Conservation (phyloP, 1,140 invertebrate genomes). For the Metaphire vulgaris region DNA sequence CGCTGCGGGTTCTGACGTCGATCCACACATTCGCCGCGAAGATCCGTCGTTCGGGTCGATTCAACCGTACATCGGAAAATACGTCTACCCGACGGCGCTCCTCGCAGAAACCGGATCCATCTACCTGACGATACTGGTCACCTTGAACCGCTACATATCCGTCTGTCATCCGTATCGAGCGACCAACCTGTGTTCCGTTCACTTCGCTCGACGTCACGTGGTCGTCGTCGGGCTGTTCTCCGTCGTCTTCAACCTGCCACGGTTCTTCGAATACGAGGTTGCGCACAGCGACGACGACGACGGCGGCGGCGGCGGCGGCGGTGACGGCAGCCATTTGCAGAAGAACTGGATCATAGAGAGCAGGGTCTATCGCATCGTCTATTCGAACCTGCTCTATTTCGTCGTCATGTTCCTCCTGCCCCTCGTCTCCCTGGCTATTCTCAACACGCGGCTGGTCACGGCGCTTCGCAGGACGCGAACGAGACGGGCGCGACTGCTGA, state of each 20-base stretch:
- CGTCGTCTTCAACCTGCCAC: constrained; percentile 73
- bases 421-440: constrained; percentile 19
- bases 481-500: constrained; percentile 21
- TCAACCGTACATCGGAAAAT: constrained; percentile 55
- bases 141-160: constrained; percentile 82
- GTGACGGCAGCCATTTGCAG: neutral
- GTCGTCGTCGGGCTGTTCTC: constrained; percentile 71
- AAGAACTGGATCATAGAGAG: neutral
- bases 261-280: constrained; percentile 53
- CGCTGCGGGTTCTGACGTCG: constrained; percentile 75
- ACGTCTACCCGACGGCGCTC: constrained; percentile 74
- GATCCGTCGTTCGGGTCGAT: constrained; percentile 60
- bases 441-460: constrained; percentile 22
- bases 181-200: constrained; percentile 77
- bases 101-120: constrained; percentile 81
- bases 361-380: constrained; percentile 4
- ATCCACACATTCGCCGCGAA: constrained; percentile 61
- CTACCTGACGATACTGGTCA: constrained; percentile 84
- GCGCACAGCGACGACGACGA: neutral
- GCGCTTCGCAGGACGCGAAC: constrained; percentile 21
- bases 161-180: constrained; percentile 82
- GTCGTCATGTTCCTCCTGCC: constrained; percentile 26
- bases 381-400: constrained; percentile 26
- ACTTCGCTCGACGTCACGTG: constrained; percentile 72
- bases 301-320: too few species aligned